Conservation (phyloP, 2,113 vertebrate genomes). For the Salminus brasiliensis region DNA sequence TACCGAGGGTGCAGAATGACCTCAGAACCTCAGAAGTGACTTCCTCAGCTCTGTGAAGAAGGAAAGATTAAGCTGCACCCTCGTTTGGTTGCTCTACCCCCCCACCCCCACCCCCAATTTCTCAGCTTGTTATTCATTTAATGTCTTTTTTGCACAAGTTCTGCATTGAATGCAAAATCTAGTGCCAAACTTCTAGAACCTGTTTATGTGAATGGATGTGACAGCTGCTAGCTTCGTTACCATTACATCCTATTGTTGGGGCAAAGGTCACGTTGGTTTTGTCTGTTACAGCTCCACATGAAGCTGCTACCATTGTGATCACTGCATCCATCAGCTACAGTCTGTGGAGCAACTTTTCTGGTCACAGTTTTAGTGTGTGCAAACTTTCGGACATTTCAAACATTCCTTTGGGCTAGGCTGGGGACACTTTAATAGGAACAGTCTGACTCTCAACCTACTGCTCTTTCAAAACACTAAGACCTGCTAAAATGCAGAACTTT, state of each 20-base stretch:
- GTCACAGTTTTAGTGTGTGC: conserved; percentile 38
- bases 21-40: neutral
- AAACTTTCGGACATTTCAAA: neutral
- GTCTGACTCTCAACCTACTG: conserved; percentile 17
- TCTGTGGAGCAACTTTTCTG: conserved; percentile 54
- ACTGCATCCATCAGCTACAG: conserved; percentile 59
- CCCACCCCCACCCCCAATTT: conserved; percentile 2
- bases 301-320: conserved; percentile 54
- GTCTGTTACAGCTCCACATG: neutral
- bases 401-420: conserved; percentile 59
- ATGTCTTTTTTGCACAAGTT: conserved; percentile 2
- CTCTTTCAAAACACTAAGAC: conserved; percentile 35
- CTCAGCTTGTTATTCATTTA: conserved; percentile 3
- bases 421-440: neutral
- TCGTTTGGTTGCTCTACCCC: conserved; percentile 17
- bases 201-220: conserved; percentile 58
- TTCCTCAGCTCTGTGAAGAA: conserved; percentile 13
- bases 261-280: too few relatives aligned
- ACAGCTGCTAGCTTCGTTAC: conserved; percentile 44
- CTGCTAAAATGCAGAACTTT: conserved; percentile 78
- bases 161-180: conserved; percentile 24
- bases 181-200: conserved; percentile 71
- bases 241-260: conserved; percentile 20
- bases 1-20: neutral
- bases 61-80: conserved; percentile 14